These are phyloP conservation scores for Idaea dimidiata DNA, from an alignment of 2,888 invertebrate genomes.

Conservation along the genomic window DNA sequence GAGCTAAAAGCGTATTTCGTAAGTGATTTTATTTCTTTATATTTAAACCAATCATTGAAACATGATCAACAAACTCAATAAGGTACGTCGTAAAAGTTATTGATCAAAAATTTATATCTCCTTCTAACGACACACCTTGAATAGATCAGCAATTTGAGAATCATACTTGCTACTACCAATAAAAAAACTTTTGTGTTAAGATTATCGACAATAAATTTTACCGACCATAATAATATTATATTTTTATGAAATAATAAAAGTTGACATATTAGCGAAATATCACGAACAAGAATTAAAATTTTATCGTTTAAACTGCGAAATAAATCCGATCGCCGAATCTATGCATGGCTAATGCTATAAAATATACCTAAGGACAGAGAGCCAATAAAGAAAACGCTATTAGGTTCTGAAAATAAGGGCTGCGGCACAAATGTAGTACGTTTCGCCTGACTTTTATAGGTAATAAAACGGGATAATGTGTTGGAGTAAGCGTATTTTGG, in stretches of 20 bases:
- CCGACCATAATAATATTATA: conserved; percentile 7
- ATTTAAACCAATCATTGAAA: background rate
- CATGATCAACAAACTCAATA: background rate
- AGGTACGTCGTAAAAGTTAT: background rate
- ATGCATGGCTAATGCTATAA: conserved; percentile 65
- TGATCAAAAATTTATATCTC: background rate
- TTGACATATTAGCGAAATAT: conserved; percentile 63
- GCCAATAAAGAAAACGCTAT: conserved; percentile 71
- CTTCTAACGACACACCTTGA: background rate
- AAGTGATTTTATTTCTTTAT: background rate
- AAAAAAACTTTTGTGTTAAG: background rate
- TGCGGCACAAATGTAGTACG: conserved; percentile 73
- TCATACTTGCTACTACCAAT: background rate
- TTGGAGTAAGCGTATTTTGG: conserved; percentile 75
- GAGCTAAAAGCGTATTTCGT: background rate
- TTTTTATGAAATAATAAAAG: conserved; percentile 68
- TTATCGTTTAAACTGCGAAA: conserved; percentile 65
- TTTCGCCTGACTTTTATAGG: conserved; percentile 77
- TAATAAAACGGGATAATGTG: conserved; percentile 79
- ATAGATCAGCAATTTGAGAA: background rate
- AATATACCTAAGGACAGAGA: conserved; percentile 57
- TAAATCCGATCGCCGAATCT: conserved; percentile 64
- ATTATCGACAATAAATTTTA: background rate
- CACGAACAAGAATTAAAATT: conserved; percentile 63
- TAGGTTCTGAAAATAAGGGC: conserved; percentile 76